Conservation (phyloP, 2,797 vertebrate genomes). For the Antennarius maculatus region DNA sequence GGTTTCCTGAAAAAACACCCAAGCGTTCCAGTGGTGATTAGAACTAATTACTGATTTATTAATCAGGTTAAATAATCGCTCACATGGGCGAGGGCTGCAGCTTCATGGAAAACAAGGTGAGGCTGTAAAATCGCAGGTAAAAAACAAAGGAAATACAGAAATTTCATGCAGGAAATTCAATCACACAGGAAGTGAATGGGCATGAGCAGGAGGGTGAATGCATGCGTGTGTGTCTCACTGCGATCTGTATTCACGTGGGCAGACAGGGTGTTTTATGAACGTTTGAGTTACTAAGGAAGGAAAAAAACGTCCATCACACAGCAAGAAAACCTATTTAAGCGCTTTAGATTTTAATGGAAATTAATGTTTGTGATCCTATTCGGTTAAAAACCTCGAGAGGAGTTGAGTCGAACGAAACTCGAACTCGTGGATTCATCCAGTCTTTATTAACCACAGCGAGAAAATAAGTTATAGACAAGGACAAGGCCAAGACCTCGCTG, state of each 20-base stretch:
- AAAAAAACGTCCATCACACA: background rate
- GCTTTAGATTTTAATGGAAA: background rate
- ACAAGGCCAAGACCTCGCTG: constrained; percentile 71
- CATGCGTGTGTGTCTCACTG: constrained; percentile 15
- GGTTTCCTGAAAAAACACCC: too few relatives aligned
- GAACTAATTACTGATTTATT: background rate
- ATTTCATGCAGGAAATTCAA: constrained; percentile 51
- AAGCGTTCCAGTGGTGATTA: background rate
- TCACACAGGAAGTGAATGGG: constrained; percentile 41
- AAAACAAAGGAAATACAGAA: constrained; percentile 35
- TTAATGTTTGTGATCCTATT: background rate
- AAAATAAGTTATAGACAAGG: constrained; percentile 77
- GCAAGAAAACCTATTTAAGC: background rate
- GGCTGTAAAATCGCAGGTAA: background rate
- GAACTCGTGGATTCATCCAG: constrained; percentile 13
- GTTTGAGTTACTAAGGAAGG: constrained; percentile 12
- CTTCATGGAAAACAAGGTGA: constrained; percentile 22
- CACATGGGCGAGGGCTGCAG: constrained; percentile 2
- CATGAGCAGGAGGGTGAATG: constrained; percentile 18
- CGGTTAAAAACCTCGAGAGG: too few relatives aligned
- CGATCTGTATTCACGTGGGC: constrained; percentile 21
- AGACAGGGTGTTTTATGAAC: constrained; percentile 15
- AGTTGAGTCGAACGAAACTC: constrained; percentile 29
- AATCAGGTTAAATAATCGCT: background rate
- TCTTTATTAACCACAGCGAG: constrained; percentile 76